Evolutionary conservation across 2,797 vertebrate genomes (phyloP).

Genomic region (Vipera latastei): DNA sequence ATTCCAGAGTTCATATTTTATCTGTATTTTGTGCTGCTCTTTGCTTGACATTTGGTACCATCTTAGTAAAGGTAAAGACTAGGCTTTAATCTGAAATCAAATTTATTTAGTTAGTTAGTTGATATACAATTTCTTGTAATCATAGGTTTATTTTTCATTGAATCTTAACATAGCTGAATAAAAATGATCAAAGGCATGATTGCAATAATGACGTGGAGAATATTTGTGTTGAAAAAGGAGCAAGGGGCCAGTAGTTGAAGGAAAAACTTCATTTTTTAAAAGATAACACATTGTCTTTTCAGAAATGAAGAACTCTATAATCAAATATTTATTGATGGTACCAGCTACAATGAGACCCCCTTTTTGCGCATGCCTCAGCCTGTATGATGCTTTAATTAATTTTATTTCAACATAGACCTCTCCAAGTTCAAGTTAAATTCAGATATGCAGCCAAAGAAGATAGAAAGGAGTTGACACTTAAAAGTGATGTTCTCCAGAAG

Average conservation of each 20-base stretch:
- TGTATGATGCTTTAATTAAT: background rate
- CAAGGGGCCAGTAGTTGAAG: background rate
- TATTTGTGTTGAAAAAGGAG: background rate
- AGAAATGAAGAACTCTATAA: background rate
- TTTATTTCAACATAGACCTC: background rate
- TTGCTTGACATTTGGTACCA: background rate
- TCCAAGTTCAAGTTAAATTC: constrained; percentile 21
- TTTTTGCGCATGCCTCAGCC: background rate
- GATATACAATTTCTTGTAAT: background rate
- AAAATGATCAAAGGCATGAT: background rate
- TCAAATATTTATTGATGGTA: background rate
- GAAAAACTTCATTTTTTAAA: background rate
- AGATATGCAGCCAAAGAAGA: background rate
- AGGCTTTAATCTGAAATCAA: background rate
- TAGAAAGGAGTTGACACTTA: constrained; percentile 18
- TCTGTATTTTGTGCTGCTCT: background rate
- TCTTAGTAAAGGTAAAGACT: background rate
- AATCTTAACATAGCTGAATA: background rate
- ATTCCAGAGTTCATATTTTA: background rate
- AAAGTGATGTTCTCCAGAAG: constrained; percentile 33
- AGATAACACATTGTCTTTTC: background rate
- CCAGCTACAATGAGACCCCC: background rate
- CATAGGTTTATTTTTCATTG: background rate
- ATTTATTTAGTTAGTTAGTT: background rate
- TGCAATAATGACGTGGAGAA: background rate